A percentile compares a stretch with the other conserved stretches of the same genome.
Evolutionary conservation across 1,140 invertebrate genomes (phyloP).

Genomic region (Mercenaria mercenaria): DNA sequence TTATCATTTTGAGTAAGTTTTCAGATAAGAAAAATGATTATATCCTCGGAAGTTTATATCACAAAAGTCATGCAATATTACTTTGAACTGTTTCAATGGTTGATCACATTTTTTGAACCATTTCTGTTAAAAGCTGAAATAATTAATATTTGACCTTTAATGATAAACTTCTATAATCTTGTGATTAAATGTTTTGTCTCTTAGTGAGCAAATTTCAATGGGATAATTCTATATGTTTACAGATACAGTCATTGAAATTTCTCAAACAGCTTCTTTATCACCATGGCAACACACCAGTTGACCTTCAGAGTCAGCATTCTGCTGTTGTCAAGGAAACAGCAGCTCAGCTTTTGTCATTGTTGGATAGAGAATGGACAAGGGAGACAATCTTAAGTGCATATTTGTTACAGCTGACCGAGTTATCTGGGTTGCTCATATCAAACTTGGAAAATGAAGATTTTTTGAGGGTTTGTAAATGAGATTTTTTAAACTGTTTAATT

Average conservation of each 20-base stretch:
- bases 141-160: too few relatives aligned
- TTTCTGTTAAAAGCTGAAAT: too few relatives aligned
- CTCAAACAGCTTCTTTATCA: neutral
- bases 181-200: too few relatives aligned
- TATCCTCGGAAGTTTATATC: too few relatives aligned
- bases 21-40: too few relatives aligned
- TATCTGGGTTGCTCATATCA: neutral
- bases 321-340: neutral
- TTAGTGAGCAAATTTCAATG: too few relatives aligned
- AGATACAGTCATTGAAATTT: neutral
- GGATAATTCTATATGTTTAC: constrained; percentile 4
- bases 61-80: too few relatives aligned
- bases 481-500: too few relatives aligned
- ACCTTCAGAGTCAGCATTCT: neutral
- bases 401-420: constrained; percentile 44
- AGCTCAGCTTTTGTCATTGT: neutral
- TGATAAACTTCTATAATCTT: too few relatives aligned
- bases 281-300: neutral
- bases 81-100: too few relatives aligned
- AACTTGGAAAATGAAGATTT: constrained; percentile 13
- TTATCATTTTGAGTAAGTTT: too few relatives aligned
- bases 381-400: constrained; percentile 37
- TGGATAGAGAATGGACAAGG: constrained; percentile 30
- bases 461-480: neutral
- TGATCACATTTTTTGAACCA: too few relatives aligned